Evolutionary conservation across 2,113 vertebrate genomes (phyloP), one percentile per base, ranked within the genome.

Genomic region (Egretta garzetta): DNA sequence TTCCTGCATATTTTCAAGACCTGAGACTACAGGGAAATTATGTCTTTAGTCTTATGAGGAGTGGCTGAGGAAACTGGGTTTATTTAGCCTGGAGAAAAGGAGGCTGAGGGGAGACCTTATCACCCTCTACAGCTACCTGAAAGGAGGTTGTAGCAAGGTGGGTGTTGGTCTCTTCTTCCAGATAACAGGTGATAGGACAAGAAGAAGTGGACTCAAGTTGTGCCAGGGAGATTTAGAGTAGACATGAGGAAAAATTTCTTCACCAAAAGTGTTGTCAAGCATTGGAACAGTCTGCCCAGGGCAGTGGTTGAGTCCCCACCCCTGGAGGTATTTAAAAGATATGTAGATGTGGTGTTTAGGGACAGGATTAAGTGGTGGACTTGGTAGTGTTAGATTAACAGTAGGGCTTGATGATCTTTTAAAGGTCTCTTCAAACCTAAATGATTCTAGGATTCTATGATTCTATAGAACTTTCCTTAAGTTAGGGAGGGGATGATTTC

Each of bases 401-500:
- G n/a, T 18, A 49, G 27, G 27, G 66, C 27, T 14, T 0, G 5
- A n/a, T 49, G 20, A 49, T 35, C n/a, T 66, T 64, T 66, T 64
- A 20, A 80, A 75, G 23, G 22, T 41, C 13, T 79, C 68, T 70
- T 77, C 12, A 19, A 68, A 6, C 11, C 4, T 17, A 49, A 79
- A 86, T 8, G 6, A 56, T 56, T 64, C 43, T 53, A 15, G 16
- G 24, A 13, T 50, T 50, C 49, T 24, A 86, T 10, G 7, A 58
- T 52, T 64, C 43, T 59, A 16, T 20, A 24, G 49, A 26, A 26
- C 23, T 50, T 50, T 24, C 24, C 49, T 50, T 50, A 50, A 50
- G 4, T 73, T 64, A 64, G 4, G 1, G 26, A 75, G 15, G 2
- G 6, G 9, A 52, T 3, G 0, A 1, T 72, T 82, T 92, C 23